phyloP scores from a whole-genome alignment of 2,113 vertebrate species.

The Chloroceryle aenea region DNA sequence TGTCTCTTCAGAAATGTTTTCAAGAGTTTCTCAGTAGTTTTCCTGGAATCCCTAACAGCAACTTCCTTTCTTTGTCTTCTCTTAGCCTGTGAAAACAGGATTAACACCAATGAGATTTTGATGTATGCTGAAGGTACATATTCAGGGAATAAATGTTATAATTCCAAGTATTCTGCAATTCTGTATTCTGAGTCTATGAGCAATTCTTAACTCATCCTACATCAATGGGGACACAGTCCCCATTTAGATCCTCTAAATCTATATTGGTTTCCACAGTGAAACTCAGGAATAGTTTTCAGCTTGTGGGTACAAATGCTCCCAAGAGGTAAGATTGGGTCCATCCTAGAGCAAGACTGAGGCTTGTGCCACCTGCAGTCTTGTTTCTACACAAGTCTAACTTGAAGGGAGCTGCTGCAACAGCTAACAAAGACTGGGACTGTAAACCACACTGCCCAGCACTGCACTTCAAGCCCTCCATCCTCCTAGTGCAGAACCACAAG shows the following conservation, averaged over 20 bases:
- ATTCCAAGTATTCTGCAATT: background rate
- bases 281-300: background rate
- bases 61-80: constrained; percentile 91
- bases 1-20: constrained; percentile 94
- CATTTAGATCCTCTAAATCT: background rate
- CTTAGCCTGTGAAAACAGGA: constrained; percentile 78
- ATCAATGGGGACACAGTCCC: background rate
- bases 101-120: background rate
- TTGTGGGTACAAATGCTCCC: background rate
- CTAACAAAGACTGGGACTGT: background rate
- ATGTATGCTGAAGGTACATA: background rate
- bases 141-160: background rate
- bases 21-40: constrained; percentile 91
- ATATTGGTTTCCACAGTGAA: accelerated
- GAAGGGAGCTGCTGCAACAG: background rate
- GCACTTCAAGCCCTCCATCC: background rate
- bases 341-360: background rate
- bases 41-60: constrained; percentile 82
- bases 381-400: background rate
- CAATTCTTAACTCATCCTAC: background rate
- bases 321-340: background rate
- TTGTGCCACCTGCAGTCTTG: background rate
- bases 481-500: background rate
- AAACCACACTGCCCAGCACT: background rate
- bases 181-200: background rate